Evolutionary conservation across 2,797 vertebrate species (phyloP).

Genomic region (Protosalanx chinensis): DNA sequence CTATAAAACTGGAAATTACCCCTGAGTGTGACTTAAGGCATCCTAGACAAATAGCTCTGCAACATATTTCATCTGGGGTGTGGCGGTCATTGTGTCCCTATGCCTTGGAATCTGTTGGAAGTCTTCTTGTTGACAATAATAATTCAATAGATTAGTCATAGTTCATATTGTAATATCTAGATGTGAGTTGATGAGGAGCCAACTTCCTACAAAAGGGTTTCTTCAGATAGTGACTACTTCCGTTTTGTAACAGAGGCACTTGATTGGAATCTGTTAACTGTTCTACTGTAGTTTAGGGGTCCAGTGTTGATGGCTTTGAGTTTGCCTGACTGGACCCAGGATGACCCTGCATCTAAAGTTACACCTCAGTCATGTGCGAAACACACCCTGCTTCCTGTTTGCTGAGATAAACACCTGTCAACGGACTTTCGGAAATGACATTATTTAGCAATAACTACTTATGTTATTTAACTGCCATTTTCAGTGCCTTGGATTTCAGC

Average conservation of each 20-base stretch:
- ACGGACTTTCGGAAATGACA: neutral
- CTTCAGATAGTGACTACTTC: neutral
- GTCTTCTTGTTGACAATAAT: neutral
- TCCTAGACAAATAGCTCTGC: neutral
- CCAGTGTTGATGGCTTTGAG: neutral
- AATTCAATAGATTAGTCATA: neutral
- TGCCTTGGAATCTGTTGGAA: neutral
- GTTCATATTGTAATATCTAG: neutral
- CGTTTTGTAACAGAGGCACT: neutral
- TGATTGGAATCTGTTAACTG: neutral
- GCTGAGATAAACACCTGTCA: neutral
- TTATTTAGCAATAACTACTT: too few relatives aligned
- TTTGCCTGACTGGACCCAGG: neutral
- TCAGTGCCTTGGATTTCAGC: neutral
- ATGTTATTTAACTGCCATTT: too few relatives aligned
- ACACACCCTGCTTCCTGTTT: neutral
- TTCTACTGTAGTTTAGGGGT: neutral
- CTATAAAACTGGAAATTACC: neutral
- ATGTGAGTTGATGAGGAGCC: conserved; percentile 4
- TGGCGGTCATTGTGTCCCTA: neutral
- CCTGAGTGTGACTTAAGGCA: neutral
- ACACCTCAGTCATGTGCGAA: neutral
- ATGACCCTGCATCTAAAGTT: neutral
- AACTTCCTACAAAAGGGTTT: neutral
- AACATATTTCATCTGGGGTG: neutral